Evolutionary conservation across 2,113 vertebrate genomes (phyloP), one percentile per base, ranked within the genome.

Genomic region (Urocynchramus pylzowi): DNA sequence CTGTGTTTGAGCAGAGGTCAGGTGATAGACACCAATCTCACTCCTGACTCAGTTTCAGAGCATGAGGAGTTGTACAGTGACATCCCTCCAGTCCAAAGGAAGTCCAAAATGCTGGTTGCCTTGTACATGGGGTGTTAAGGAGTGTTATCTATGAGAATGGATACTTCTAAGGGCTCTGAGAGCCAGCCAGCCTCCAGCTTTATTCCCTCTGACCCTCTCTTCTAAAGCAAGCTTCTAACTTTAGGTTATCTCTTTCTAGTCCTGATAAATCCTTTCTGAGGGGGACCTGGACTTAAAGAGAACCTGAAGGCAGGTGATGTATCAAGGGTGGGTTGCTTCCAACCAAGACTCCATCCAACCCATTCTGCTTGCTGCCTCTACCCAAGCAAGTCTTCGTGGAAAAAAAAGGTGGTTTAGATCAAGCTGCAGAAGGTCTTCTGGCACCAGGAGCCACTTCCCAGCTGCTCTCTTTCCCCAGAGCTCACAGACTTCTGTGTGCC

Each of bases 1-100:
- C 86, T 91, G 75, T 80, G 15, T 42, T 84, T 54, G 75, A 91
- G 52, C 75, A 87, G 35, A 68, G 37, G 68, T 73, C 86, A 88
- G 87, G 59, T 81, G 59, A 44, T 23, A 56, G 23, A n/a, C 20
- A 35, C 35, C 35, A 76, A 35, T 73, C n/a, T 45, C 31, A n/a
- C 20, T 65, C 31, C n/a, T 45, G 26, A 41, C 5, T 1, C 0
- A 28, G 20, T 56, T 87, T 67, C 65, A 44, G 61, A 60, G 57
- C n/a, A 33, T 27, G 13, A 64, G 54, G 30, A 59, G 44, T 15
- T 33, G 6, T 49, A 49, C 56, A 37, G 0, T 39, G 24, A 53
- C 2, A 8, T n/a, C 45, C 12, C 22, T 60, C 19, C 10, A 49
- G 19, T n/a, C 47, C 49, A 49, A 50, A 74, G 23, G 19, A 87